Percentiles rank a stretch among this genome's conserved stretches.
Evolutionary conservation across 2,113 vertebrate species (phyloP).

Genomic region (Oncorhynchus nerka): DNA sequence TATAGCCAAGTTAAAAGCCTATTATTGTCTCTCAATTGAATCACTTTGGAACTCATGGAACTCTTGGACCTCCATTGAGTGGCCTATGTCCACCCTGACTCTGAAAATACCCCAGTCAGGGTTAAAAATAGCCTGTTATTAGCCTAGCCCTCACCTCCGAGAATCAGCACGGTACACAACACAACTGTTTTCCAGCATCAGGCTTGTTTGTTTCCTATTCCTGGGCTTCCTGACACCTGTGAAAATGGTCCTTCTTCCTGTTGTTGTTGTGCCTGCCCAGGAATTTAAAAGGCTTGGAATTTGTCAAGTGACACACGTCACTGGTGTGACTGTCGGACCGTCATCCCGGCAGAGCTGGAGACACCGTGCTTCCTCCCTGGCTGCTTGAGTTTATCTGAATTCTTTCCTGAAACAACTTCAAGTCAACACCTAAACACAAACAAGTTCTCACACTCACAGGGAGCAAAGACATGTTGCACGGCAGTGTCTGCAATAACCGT

Average conservation of each 20-base stretch:
- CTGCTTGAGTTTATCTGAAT: slow-evolving; percentile 21
- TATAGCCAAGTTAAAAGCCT: neutral
- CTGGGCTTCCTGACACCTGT: slow-evolving; percentile 95
- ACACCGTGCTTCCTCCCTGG: slow-evolving; percentile 38
- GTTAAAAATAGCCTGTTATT: slow-evolving; percentile 65
- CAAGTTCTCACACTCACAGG: slow-evolving; percentile 19
- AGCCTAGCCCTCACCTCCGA: slow-evolving; percentile 64
- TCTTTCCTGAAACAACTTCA: slow-evolving; percentile 31
- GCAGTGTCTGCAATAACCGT: neutral
- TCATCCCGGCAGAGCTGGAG: slow-evolving; percentile 24
- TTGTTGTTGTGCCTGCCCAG: slow-evolving; percentile 95
- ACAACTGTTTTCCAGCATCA: slow-evolving; percentile 73
- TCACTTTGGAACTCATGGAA: neutral
- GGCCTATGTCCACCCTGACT: neutral
- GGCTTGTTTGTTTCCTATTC: slow-evolving; percentile 82
- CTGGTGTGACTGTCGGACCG: slow-evolving; percentile 8
- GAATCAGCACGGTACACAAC: slow-evolving; percentile 34
- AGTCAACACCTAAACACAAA: slow-evolving; percentile 35
- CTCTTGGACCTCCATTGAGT: neutral
- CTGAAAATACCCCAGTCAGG: slow-evolving; percentile 42
- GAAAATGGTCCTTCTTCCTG: slow-evolving; percentile 91
- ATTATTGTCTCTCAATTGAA: neutral
- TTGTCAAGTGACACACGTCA: slow-evolving; percentile 65
- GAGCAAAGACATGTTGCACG: neutral
- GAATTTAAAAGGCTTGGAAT: slow-evolving; percentile 77